Conservation (phyloP, 2,888 invertebrate species). For the Sthenelais limicola region DNA sequence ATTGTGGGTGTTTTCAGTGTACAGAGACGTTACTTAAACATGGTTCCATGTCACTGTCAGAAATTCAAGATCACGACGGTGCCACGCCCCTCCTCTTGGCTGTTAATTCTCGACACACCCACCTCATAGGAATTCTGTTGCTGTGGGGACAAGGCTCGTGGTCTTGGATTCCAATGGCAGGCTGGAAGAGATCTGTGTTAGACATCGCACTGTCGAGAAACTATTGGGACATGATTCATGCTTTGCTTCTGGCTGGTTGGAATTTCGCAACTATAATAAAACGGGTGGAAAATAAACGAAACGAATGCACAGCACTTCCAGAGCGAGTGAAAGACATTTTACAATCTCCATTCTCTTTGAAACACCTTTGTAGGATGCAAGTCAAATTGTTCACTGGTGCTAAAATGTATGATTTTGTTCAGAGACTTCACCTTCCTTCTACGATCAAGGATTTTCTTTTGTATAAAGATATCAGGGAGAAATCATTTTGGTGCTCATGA, state of each 20-base stretch:
- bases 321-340: not conserved
- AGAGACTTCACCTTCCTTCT: too few species aligned
- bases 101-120: slow-evolving; percentile 35
- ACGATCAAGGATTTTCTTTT: too few species aligned
- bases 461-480: too few species aligned
- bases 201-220: slow-evolving; percentile 2
- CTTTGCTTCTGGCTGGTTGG: slow-evolving; percentile 1
- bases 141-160: slow-evolving; percentile 23
- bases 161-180: slow-evolving; percentile 3
- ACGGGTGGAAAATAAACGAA: not conserved
- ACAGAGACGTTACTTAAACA: slow-evolving; percentile 5
- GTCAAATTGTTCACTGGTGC: too few species aligned
- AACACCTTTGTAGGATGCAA: slow-evolving; percentile 21
- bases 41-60: slow-evolving; percentile 34
- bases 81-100: slow-evolving; percentile 42
- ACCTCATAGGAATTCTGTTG: slow-evolving; percentile 22
- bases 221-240: slow-evolving; percentile 12
- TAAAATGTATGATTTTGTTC: too few species aligned
- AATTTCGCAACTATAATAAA: not conserved
- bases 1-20: slow-evolving; percentile 28
- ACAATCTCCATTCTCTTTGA: not conserved
- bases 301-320: not conserved
- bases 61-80: slow-evolving; percentile 27
- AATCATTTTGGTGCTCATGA: too few species aligned
- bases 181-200: not conserved